Evolutionary conservation across 1,140 invertebrate species (phyloP), one percentile per base, ranked within the genome.

Genomic region (Druon quercuslanigerum): DNA sequence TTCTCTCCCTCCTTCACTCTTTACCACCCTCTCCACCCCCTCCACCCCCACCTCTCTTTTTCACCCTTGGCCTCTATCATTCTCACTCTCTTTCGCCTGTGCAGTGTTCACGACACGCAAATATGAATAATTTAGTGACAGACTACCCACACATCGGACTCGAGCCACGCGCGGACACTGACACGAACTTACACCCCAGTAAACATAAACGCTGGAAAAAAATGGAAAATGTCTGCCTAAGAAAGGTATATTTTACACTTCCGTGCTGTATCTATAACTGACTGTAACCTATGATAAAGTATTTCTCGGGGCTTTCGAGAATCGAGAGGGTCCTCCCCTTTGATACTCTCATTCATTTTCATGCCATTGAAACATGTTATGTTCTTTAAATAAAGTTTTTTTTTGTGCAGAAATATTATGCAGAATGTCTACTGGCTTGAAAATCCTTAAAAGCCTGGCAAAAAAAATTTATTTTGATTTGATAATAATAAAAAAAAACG

Each of bases 1-100:
- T 85, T 85, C 85, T 84, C 82, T 79, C 84, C 71, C 74, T 46
- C 74, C 46, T 17, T n/a, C 25, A 33, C 57, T 33, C 57, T 33
- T 16, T 46, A 14, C 52, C 57, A 60, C 52, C 52, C 71, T 66
- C 71, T 33, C 60, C 73, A 75, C 71, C 79, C 73, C 74, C 77
- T 52, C 73, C 73, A 25, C 4, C 52, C n/a, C n/a, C n/a, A n/a
- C n/a, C 46, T 57, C 6, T 60, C 73, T 19, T 46, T 72, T 17
- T 60, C n/a, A 17, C 25, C 17, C 33, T 52, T 46, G 13, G 70
- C 72, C 50, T 74, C 51, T 71, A 54, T 78, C 50, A n/a, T 54
- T 16, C 33, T 52, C 40, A 13, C 57, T 33, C 51, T 54, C 51
- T 56, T 12, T 11, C n/a, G 33, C 25, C 16, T 19, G 50, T 6